Evolutionary conservation across 2,888 invertebrate species (phyloP), one percentile per base, ranked within the genome.

Genomic region (Drosophila cognata): DNA sequence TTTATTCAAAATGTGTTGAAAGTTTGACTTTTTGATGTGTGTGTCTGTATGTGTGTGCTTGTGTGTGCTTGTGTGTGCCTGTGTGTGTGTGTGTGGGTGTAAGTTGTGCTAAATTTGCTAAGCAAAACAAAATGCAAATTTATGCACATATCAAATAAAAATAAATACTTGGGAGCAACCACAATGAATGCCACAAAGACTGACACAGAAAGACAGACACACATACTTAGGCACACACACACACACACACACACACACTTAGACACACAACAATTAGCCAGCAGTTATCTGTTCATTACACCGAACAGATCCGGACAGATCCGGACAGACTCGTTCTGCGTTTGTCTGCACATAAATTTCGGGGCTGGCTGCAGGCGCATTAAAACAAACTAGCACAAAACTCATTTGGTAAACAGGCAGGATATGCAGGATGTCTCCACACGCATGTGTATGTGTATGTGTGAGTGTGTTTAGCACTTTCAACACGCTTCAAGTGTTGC

Each of bases 261-360:
- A 66, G 25, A n/a, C 28, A 29, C 35, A 36, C 36, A 56, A 48
- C 89, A 85, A 85, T 85, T 85, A 85, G 85, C 85, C 85, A 88
- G 71, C 89, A 89, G 85, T 85, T 89, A 85, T 89, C 85, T 85
- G 89, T 89, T 88, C 85, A 85, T 89, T 85, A 89, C 85, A 89
- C 82, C 88, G 69, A 85, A 80, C 64, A 74, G 70, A 73, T 72
- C 59, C 77, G 67, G 71, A 65, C 71, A 64, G 75, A 80, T 68
- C 59, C 77, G 67, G 71, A 65, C 71, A 64, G 75, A 80, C 65
- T 58, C 61, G 59, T 29, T 18, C 38, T 31, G 53, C 50, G 36
- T 16, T 65, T 65, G 55, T 38, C 38, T 66, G 72, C 63, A 55
- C 71, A 84, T 88, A 88, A 86, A 84, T 88, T 76, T 73, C 16